Conservation (phyloP, 1,140 invertebrate genomes). For the Drosophila suzukii region DNA sequence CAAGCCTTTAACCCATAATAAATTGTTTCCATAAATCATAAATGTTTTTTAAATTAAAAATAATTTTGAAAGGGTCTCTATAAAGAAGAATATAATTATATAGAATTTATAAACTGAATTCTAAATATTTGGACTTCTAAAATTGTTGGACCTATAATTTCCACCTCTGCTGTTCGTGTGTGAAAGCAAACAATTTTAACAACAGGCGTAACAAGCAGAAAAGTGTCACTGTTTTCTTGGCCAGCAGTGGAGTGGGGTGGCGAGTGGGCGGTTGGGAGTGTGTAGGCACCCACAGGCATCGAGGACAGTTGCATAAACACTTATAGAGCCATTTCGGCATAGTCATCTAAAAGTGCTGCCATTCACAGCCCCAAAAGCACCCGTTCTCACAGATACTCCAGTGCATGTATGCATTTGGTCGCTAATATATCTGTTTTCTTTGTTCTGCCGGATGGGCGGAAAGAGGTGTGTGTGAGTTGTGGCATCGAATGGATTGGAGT, state of each 20-base stretch:
- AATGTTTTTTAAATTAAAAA: too few species aligned
- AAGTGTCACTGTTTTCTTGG: conserved; percentile 80
- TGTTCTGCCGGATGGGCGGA: conserved; percentile 46
- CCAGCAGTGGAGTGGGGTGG: conserved; percentile 50
- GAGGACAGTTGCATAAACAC: conserved; percentile 75
- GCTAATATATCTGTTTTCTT: conserved; percentile 81
- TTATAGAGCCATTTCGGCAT: conserved; percentile 77
- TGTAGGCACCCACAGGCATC: conserved; percentile 12
- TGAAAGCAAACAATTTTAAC: conserved; percentile 73
- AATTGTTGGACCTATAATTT: not conserved
- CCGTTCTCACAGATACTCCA: conserved; percentile 17
- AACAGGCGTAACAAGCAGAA: conserved; percentile 79
- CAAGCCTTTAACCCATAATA: too few species aligned
- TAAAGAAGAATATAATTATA: too few species aligned
- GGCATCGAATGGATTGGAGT: conserved; percentile 4
- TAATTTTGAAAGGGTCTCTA: too few species aligned
- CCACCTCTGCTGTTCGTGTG: conserved; percentile 7
- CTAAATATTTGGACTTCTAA: not conserved
- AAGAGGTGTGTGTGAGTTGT: conserved; percentile 14
- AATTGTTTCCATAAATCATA: too few species aligned
- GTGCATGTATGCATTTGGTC: conserved; percentile 61
- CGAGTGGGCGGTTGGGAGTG: not conserved
- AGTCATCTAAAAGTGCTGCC: conserved; percentile 75
- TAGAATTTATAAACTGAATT: not conserved
- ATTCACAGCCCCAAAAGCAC: conserved; percentile 33